Evolutionary conservation across 2,113 vertebrate species (phyloP), one percentile per base, ranked within the genome.

Genomic region (Lagopus muta): DNA sequence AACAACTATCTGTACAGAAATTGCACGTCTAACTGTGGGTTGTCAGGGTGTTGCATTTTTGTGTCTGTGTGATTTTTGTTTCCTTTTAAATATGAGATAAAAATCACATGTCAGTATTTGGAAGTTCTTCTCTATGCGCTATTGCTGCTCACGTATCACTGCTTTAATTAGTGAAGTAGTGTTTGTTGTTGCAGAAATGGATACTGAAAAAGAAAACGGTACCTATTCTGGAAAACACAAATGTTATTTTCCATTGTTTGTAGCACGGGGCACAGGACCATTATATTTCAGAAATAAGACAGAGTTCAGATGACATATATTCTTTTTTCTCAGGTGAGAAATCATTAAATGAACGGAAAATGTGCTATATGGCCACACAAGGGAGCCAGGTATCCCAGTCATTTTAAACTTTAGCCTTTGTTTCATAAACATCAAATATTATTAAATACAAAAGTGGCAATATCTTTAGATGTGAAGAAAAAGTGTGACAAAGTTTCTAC

Each of bases 101-200:
- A 82, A 79, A 16, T 22, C 32, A 57, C 40, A 8, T 66, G 20
- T 43, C 28, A 16, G 18, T 69, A 40, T 76, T 85, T 76, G 76
- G 17, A 54, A 69, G 22, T 65, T 69, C 65, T 61, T 67, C 57
- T 60, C 40, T 57, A 0, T n/a, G 10, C 3, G 42, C 1, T 36
- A 47, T 71, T 74, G 10, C 34, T 75, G 32, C 12, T 86, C 34
- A 61, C 38, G 65, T 45, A 60, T 55, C 32, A 13, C 9, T 48
- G 55, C 92, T 92, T 84, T 89, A 28, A 9, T 9, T 55, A 36
- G 38, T 38, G 34, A 80, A 50, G 16, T 36, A 71, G 42, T 43
- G 11, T 72, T 82, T 93, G 28, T 47, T 25, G 38, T 72, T 95
- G 73, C 61, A 92, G 74, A 84, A 92, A 67, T 19, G 75, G 21